These are phyloP conservation scores for Acrocyrtus sp. DNA, from an alignment of 2,888 invertebrate genomes.

Conservation along the genomic window DNA sequence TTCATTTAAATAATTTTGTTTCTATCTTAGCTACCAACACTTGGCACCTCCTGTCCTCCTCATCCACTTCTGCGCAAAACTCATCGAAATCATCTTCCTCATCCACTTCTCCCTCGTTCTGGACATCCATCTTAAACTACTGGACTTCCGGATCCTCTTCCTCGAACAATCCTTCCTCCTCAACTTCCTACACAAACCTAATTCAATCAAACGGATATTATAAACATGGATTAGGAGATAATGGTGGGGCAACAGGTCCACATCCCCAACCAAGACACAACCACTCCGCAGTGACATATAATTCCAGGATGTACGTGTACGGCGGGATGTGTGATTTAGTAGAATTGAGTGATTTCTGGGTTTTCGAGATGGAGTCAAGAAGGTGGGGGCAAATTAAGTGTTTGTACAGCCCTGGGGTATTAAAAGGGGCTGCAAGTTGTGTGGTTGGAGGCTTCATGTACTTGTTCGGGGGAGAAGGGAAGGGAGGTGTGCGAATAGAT, in stretches of 20 bases:
- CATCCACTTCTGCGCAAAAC: conserved; percentile 23
- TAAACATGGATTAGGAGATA: conserved; percentile 16
- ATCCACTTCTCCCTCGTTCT: conserved; percentile 64
- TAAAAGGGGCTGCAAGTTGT: conserved; percentile 80
- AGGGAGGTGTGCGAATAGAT: conserved; percentile 76
- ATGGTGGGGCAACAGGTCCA: conserved; percentile 49
- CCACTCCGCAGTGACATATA: conserved; percentile 83
- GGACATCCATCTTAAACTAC: conserved; percentile 36
- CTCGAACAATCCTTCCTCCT: too few species aligned
- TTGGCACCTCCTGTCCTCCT: conserved; percentile 73
- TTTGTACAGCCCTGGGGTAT: conserved; percentile 75
- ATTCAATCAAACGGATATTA: conserved; percentile 34
- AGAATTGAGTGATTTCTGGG: conserved; percentile 81
- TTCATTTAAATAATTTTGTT: conserved; percentile 55
- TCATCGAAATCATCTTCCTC: not conserved
- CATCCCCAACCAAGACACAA: conserved; percentile 81
- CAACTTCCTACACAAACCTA: conserved; percentile 26
- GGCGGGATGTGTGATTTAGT: conserved; percentile 89
- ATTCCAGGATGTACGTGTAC: conserved; percentile 82
- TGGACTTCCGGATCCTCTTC: conserved; percentile 65
- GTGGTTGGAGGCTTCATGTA: conserved; percentile 75
- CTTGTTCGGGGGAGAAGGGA: conserved; percentile 80
- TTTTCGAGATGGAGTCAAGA: conserved; percentile 73
- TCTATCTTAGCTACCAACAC: conserved; percentile 82
- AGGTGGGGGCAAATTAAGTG: conserved; percentile 75